Base-by-base conservation (phyloP, 2,113 vertebrate species). In the Phalacrocorax brasilianus region DNA sequence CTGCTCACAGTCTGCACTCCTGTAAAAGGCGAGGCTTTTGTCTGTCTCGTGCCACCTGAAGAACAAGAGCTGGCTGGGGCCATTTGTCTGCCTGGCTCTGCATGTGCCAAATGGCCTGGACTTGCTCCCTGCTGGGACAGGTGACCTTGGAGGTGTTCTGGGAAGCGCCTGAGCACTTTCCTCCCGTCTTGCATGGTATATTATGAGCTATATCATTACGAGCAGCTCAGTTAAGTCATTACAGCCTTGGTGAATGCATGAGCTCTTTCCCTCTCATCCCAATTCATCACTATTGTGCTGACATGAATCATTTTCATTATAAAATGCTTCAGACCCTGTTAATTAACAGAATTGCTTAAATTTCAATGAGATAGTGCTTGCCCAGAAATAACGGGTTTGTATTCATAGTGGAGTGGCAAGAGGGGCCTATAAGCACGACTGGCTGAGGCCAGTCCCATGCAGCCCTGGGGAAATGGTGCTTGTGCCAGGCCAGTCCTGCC, bases 281-380 rank as follows among this genome's bases (percentile, higher is more conserved):
- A 93, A 95, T 96, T 96, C 95, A 88, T 97, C 92, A 89, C 89
- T 93, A 89, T 93, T 94, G 88, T 85, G 92, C 94, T 93, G 96
- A 97, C 96, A 93, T 97, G 89, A 93, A 96, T 97, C 63, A 94
- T 86, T 97, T 96, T 95, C 94, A 95, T 96, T 95, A 97, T 95
- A 88, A 96, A 96, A 95, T 86, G 91, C 95, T 96, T 94, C 95
- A 95, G 93, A 93, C 91, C 94, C 91, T 3, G 71, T 95, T 97
- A 96, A 97, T 97, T 97, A 96, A 94, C 91, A 88, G 94, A 95
- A 96, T 96, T 92, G 92, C 94, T 96, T 90, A 93, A 94, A 95
- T 95, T 94, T 90, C 94, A 88, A 20, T 84, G 91, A 88, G 95
- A 82, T 20, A 50, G 63, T 47, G 82, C 92, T 74, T 80, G 85